Evolutionary conservation across 30 jellyfish, hydroid and myxozoan genomes (phyloP).

Genomic region (Aurelia sp.): DNA sequence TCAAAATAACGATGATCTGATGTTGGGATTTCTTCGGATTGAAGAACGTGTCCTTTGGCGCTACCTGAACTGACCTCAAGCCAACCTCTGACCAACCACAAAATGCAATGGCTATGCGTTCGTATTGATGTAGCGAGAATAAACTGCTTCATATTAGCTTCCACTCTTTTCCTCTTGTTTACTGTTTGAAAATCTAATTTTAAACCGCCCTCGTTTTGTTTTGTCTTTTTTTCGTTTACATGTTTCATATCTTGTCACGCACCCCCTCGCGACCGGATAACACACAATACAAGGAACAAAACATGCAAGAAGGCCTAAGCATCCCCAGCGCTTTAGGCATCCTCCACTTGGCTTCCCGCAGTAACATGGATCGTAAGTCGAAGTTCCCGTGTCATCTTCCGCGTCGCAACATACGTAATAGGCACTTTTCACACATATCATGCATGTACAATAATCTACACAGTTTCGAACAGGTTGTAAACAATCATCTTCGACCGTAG

Average conservation of each 20-base stretch:
- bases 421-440: constrained; percentile 70
- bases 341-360: constrained; percentile 60
- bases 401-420: constrained; percentile 48
- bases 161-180: constrained; percentile 15
- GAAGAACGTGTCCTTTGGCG: neutral
- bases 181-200: constrained; percentile 39
- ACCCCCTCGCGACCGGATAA: constrained; percentile 64
- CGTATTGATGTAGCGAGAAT: too few species aligned
- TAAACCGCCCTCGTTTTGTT: constrained; percentile 43
- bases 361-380: constrained; percentile 50
- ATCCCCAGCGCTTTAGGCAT: constrained; percentile 57
- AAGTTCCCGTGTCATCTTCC: constrained; percentile 68
- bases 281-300: constrained; percentile 53
- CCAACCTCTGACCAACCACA: too few species aligned
- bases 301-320: constrained; percentile 47
- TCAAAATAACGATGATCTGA: neutral
- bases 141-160: too few species aligned
- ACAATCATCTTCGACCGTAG: neutral
- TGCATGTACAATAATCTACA: constrained; percentile 68
- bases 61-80: too few species aligned
- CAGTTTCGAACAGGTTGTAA: constrained; percentile 27
- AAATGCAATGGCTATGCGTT: too few species aligned
- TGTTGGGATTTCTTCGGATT: neutral
- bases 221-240: constrained; percentile 48
- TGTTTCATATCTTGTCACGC: constrained; percentile 53